phyloP scores from a whole-genome alignment of 2,113 vertebrate genomes.

The Tyrannus savana region DNA sequence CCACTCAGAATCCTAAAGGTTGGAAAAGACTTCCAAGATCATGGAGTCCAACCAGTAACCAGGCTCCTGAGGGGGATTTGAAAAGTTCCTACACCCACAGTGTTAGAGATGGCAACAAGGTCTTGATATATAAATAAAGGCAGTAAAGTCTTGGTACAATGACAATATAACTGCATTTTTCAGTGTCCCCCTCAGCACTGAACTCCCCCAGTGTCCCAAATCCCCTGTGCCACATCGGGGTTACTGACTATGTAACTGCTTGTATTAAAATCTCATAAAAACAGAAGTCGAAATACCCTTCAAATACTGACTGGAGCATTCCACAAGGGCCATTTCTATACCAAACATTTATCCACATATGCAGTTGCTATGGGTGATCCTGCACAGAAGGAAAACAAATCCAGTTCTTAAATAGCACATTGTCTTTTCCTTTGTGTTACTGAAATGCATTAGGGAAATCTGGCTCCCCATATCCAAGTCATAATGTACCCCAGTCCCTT shows the following conservation, averaged over 20 bases:
- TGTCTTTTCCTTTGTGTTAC: background rate
- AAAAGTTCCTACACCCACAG: background rate
- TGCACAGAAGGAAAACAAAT: background rate
- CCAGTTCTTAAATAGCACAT: background rate
- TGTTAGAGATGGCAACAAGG: background rate
- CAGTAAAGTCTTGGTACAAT: background rate
- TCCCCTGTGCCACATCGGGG: background rate
- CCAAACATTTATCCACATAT: background rate
- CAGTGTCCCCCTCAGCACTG: background rate
- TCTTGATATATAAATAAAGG: background rate
- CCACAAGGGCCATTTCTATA: background rate
- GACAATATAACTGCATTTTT: background rate
- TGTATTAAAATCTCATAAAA: background rate
- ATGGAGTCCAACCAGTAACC: background rate
- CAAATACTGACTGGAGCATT: background rate
- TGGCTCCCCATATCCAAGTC: background rate
- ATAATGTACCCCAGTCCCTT: background rate
- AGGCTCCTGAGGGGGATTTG: background rate
- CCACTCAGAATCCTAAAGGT: background rate
- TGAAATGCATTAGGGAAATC: background rate
- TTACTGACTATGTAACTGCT: rapidly evolving
- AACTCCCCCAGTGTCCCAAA: background rate
- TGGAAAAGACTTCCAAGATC: background rate
- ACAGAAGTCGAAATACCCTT: background rate
- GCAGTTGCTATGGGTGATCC: background rate